Evolutionary conservation across 1,140 invertebrate species (phyloP).

Genomic region (Diachasma alloeum): DNA sequence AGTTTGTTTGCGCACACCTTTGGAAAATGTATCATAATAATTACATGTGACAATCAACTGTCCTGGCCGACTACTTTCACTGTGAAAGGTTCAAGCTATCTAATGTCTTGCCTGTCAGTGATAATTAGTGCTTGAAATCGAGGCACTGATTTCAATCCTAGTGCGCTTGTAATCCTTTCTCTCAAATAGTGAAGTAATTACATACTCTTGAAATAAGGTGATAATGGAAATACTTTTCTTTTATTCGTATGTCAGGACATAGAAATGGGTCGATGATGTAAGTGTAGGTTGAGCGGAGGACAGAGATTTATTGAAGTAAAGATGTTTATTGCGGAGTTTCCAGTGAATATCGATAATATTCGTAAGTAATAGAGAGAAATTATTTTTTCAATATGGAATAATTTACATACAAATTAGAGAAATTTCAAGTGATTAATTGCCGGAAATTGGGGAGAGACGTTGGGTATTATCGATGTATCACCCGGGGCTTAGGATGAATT

Average conservation of each 20-base stretch:
- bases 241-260: neutral
- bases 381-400: neutral
- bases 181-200: neutral
- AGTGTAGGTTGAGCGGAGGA: neutral
- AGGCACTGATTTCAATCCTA: neutral
- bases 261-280: neutral
- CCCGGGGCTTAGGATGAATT: neutral
- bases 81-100: conserved; percentile 15
- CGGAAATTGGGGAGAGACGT: neutral
- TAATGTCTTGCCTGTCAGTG: conserved; percentile 13
- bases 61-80: conserved; percentile 16
- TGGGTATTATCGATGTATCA: neutral
- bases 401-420: neutral
- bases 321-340: neutral
- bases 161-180: neutral
- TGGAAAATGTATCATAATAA: conserved; percentile 14
- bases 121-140: conserved; percentile 17
- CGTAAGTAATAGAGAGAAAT: neutral
- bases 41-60: conserved; percentile 23
- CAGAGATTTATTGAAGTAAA: neutral
- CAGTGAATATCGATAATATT: neutral
- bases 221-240: neutral
- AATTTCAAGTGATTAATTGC: neutral
- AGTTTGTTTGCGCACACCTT: neutral
- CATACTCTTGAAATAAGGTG: neutral